These are phyloP conservation scores for Drosophila rufa DNA, from an alignment of 1,140 invertebrate genomes.

Conservation along the genomic window DNA sequence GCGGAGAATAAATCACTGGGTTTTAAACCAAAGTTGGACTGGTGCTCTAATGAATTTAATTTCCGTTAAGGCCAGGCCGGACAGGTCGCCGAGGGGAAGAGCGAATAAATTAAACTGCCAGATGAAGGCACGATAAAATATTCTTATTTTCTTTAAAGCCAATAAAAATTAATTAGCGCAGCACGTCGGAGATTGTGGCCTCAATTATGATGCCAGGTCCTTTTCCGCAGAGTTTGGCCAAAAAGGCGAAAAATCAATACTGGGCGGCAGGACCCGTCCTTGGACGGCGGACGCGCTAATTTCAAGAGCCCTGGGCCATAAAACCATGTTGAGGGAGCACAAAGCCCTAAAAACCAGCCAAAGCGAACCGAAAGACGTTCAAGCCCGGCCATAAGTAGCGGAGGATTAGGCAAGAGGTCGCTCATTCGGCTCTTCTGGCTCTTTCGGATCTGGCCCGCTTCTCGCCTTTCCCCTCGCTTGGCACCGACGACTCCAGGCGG, in stretches of 20 bases:
- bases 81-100: slow-evolving; percentile 12
- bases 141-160: slow-evolving; percentile 55
- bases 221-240: slow-evolving; percentile 29
- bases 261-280: slow-evolving; percentile 30
- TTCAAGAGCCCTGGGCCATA: slow-evolving; percentile 63
- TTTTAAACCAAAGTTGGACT: slow-evolving; percentile 26
- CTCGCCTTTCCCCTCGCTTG: slow-evolving; percentile 1
- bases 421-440: slow-evolving; percentile 14
- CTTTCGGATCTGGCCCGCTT: slow-evolving; percentile 5
- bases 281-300: slow-evolving; percentile 54
- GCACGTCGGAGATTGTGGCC: slow-evolving; percentile 53
- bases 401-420: slow-evolving; percentile 48
- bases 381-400: slow-evolving; percentile 56
- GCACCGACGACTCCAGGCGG: slow-evolving; percentile 38
- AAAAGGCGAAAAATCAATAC: slow-evolving; percentile 63
- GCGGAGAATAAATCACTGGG: slow-evolving; percentile 27
- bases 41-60: slow-evolving; percentile 22
- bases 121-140: slow-evolving; percentile 29
- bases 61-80: slow-evolving; percentile 17
- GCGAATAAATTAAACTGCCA: slow-evolving; percentile 52
- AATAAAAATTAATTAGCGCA: slow-evolving; percentile 74
- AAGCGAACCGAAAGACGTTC: slow-evolving; percentile 53
- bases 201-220: slow-evolving; percentile 62
- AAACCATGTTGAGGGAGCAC: slow-evolving; percentile 56
- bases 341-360: slow-evolving; percentile 59